Conservation (phyloP, 2,888 invertebrate genomes). For the Hymenopus coronatus region DNA sequence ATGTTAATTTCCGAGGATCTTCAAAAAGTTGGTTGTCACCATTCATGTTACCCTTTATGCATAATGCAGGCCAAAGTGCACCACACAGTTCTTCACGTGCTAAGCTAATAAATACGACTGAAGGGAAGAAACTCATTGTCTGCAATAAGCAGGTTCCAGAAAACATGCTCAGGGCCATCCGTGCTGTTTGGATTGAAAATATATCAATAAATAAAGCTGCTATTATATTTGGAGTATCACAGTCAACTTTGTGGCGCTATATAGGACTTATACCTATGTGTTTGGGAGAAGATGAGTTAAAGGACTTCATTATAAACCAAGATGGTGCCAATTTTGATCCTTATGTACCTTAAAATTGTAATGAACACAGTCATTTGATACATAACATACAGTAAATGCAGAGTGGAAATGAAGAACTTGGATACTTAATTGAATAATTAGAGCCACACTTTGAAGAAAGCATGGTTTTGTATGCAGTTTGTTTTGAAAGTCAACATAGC, state of each 20-base stretch:
- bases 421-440: no score
- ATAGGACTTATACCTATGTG: background rate
- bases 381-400: no score
- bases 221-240: background rate
- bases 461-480: no score
- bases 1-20: background rate
- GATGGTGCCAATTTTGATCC: no score
- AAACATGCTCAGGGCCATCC: conserved; percentile 15
- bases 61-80: background rate
- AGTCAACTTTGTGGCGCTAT: conserved; percentile 11
- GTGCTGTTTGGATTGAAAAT: conserved; percentile 6
- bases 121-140: conserved; percentile 4
- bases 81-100: background rate
- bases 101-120: conserved; percentile 5
- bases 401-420: no score
- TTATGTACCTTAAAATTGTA: no score
- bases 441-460: no score
- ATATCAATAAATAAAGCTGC: conserved; percentile 17
- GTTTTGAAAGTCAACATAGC: no score
- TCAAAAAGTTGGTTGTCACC: background rate
- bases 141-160: conserved; percentile 21
- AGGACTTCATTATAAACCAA: background rate
- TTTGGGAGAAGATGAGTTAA: background rate
- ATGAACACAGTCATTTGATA: no score
- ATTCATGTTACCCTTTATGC: background rate